phyloP scores from a whole-genome alignment of 1,140 invertebrate genomes.

The Arion vulgaris region DNA sequence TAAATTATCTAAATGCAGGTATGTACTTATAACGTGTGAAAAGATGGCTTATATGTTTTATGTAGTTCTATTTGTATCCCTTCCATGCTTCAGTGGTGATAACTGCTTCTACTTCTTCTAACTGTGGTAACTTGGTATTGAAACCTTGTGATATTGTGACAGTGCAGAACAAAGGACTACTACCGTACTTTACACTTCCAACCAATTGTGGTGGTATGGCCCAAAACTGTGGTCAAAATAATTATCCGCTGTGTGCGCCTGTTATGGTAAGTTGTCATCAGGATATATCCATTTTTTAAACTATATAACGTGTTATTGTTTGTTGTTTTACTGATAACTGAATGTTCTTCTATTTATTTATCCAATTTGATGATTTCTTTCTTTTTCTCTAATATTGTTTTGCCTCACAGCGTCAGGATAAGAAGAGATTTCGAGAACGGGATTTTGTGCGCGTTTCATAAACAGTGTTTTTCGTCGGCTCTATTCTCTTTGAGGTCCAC shows the following conservation, averaged over 20 bases:
- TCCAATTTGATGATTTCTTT: no score
- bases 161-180: slow-evolving; percentile 45
- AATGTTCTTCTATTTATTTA: no score
- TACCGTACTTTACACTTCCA: slow-evolving; percentile 34
- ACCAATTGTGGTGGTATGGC: slow-evolving; percentile 42
- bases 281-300: not conserved
- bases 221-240: slow-evolving; percentile 49
- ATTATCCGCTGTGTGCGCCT: slow-evolving; percentile 50
- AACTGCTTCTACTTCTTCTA: slow-evolving; percentile 43
- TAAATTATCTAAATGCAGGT: slow-evolving; percentile 49
- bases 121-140: slow-evolving; percentile 40
- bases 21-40: slow-evolving; percentile 44
- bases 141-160: slow-evolving; percentile 44
- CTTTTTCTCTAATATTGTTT: no score
- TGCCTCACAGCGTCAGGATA: no score
- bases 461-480: no score
- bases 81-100: slow-evolving; percentile 52
- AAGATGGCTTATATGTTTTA: slow-evolving; percentile 44
- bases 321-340: no score
- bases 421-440: no score
- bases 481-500: no score
- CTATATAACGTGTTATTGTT: no score
- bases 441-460: no score
- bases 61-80: slow-evolving; percentile 41
- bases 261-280: slow-evolving; percentile 44